A percentile compares a stretch with the other conserved stretches of the same genome.
Evolutionary conservation across 2,888 invertebrate genomes (phyloP).

Genomic region (Trachelus tabidus): DNA sequence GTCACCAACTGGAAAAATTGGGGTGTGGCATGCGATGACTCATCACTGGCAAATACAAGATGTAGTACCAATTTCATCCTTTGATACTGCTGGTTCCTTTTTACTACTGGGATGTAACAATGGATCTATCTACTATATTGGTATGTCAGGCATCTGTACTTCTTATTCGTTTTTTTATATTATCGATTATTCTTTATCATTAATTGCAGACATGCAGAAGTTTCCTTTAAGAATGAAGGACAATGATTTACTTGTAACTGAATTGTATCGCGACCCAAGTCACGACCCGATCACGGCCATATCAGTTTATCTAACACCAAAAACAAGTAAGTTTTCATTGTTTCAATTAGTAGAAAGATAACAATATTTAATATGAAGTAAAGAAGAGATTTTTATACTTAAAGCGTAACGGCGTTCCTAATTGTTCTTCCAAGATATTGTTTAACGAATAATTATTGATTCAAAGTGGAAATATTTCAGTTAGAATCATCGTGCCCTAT

Average conservation of each 20-base stretch:
- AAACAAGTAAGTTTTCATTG: conserved; percentile 84
- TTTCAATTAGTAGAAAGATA: not conserved
- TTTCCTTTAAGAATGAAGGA: conserved; percentile 99
- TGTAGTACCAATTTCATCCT: conserved; percentile 93
- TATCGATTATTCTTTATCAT: not conserved
- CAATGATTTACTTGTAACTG: conserved; percentile 96
- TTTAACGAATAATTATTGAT: not conserved
- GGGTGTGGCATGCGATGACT: conserved; percentile 99
- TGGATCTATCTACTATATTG: conserved; percentile 97
- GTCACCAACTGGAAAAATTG: conserved; percentile 91
- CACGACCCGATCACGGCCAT: conserved; percentile 97
- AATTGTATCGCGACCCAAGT: conserved; percentile 93
- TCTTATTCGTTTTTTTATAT: not conserved
- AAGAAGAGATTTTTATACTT: not conserved
- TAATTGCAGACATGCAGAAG: conserved; percentile 93
- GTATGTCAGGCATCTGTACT: conserved; percentile 66
- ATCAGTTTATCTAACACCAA: conserved; percentile 98
- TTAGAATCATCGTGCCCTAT: not conserved
- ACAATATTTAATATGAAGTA: not conserved
- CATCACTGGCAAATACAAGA: conserved; percentile 99
- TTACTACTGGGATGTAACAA: conserved; percentile 94
- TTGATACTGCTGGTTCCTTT: conserved; percentile 97
- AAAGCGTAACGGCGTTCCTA: not conserved
- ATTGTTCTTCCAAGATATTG: not conserved
- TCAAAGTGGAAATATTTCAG: not conserved